Conservation (phyloP, 1,140 invertebrate genomes). For the Zophobas morio region DNA sequence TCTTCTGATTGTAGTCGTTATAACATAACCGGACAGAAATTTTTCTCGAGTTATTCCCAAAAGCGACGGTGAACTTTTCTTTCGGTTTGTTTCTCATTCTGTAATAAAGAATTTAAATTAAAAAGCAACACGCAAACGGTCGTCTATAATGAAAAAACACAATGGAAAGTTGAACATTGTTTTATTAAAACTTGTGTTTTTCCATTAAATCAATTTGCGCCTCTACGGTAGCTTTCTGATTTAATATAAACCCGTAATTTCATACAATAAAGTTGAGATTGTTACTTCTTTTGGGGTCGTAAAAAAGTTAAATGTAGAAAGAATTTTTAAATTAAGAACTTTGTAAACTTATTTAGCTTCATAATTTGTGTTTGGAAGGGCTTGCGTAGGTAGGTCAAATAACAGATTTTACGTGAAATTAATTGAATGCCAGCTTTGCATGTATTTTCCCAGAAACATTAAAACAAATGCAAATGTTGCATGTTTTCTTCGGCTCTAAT, state of each 20-base stretch:
- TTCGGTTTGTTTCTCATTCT: neutral
- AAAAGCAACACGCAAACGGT: neutral
- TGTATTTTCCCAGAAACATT: neutral
- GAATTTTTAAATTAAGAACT: neutral
- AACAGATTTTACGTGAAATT: neutral
- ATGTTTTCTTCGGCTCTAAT: neutral
- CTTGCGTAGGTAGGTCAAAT: neutral
- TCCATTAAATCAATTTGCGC: neutral
- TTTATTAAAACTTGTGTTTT: conserved; percentile 12
- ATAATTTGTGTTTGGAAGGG: neutral
- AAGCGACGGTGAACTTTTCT: neutral
- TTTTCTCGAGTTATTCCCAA: too few species aligned
- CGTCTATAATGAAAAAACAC: neutral
- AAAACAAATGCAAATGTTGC: conserved; percentile 8
- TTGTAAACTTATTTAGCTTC: neutral
- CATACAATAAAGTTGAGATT: neutral
- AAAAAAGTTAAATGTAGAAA: neutral
- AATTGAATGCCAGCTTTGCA: conserved; percentile 11
- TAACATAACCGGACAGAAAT: too few species aligned
- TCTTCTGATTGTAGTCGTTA: too few species aligned
- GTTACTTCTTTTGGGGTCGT: neutral
- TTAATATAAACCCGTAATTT: conserved; percentile 5
- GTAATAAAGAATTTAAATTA: neutral
- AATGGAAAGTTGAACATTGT: conserved; percentile 4
- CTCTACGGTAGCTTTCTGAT: neutral